These are phyloP conservation scores for Eupelmus urozonus DNA, from an alignment of 2,888 invertebrate genomes.

Conservation along the genomic window DNA sequence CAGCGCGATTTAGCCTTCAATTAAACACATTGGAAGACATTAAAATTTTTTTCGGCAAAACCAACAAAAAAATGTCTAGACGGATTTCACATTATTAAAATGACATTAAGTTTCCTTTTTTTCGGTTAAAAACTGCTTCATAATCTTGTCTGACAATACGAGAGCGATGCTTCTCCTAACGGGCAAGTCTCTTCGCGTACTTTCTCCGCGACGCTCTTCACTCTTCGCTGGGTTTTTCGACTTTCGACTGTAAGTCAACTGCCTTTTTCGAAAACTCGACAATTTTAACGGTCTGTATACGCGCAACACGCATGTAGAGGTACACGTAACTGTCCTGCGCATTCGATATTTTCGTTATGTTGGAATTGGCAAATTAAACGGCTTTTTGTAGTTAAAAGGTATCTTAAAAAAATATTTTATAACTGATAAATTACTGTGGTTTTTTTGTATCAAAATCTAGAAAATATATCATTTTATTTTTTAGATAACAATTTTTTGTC, in stretches of 20 bases:
- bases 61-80: too few relatives aligned
- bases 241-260: slow-evolving; percentile 36
- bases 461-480: too few relatives aligned
- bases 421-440: slow-evolving; percentile 5
- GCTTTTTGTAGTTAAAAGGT: neutral
- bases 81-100: too few relatives aligned
- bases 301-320: neutral
- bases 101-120: too few relatives aligned
- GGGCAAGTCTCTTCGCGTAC: neutral
- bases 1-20: too few relatives aligned
- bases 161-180: neutral
- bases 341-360: neutral
- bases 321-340: neutral
- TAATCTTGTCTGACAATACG: too few relatives aligned
- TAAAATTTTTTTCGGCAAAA: too few relatives aligned
- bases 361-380: neutral
- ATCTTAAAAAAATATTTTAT: neutral
- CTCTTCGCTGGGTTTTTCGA: neutral
- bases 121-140: too few relatives aligned
- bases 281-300: slow-evolving; percentile 36
- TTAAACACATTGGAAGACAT: too few relatives aligned
- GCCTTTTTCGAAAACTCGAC: slow-evolving; percentile 24
- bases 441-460: too few relatives aligned
- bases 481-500: too few relatives aligned
- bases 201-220: slow-evolving; percentile 24